These are phyloP conservation scores for Puma concolor DNA, from an alignment of 2,113 vertebrate genomes.

Conservation along the genomic window DNA sequence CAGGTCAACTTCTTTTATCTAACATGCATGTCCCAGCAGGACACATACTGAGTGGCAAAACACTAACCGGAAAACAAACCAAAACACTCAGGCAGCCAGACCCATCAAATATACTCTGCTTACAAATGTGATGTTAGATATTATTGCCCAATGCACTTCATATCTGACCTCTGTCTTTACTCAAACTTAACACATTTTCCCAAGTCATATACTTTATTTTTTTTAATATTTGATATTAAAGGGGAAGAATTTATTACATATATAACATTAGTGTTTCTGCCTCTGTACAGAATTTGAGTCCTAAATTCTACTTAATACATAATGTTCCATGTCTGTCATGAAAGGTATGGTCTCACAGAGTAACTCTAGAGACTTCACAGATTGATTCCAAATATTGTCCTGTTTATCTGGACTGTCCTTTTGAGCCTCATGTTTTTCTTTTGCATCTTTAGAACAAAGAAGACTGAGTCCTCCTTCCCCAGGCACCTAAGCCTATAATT, in stretches of 20 bases:
- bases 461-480: not conserved
- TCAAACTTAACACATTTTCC: not conserved
- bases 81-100: not conserved
- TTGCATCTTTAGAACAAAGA: not conserved
- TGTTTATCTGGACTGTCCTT: not conserved
- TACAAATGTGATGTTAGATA: not conserved
- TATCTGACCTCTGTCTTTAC: not conserved
- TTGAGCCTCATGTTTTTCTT: not conserved
- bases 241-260: not conserved
- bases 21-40: not conserved
- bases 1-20: not conserved
- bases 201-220: not conserved
- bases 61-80: not conserved
- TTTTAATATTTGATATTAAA: not conserved
- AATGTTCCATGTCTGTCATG: not conserved
- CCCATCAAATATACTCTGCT: not conserved
- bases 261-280: not conserved
- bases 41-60: not conserved
- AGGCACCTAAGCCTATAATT: not conserved
- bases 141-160: not conserved
- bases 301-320: not conserved
- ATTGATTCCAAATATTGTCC: not conserved
- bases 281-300: not conserved
- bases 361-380: not conserved
- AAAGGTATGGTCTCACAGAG: not conserved